A percentile compares a stretch with the other conserved stretches of the same genome.
phyloP scores from a whole-genome alignment of 1,140 invertebrate genomes.

The Whitmania pigra region DNA sequence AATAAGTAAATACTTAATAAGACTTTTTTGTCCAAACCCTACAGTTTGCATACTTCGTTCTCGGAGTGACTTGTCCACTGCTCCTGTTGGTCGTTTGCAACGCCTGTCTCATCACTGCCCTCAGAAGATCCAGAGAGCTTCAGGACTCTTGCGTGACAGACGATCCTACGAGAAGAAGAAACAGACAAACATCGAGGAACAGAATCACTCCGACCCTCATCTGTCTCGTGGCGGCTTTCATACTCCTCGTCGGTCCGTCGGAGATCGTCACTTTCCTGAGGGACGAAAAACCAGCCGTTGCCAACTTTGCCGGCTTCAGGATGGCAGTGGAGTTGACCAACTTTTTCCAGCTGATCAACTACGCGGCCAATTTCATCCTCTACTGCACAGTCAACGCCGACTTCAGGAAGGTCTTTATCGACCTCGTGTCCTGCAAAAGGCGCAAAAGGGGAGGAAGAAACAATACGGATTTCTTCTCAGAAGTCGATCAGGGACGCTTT shows the following conservation, averaged over 20 bases:
- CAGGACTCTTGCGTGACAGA: background rate
- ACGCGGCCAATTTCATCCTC: conserved; percentile 37
- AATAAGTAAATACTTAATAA: too few species aligned
- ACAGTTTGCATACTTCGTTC: conserved; percentile 34
- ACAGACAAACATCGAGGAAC: conserved; percentile 25
- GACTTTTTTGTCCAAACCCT: conserved; percentile 9
- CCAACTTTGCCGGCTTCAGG: conserved; percentile 23
- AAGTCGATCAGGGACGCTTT: too few species aligned
- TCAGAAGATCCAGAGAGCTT: conserved; percentile 13
- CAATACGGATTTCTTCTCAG: too few species aligned
- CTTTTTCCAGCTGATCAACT: conserved; percentile 37
- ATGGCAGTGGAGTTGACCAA: conserved; percentile 33
- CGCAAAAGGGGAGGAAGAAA: background rate
- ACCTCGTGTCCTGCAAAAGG: conserved; percentile 18
- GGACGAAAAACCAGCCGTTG: background rate
- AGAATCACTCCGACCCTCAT: conserved; percentile 39
- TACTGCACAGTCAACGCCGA: conserved; percentile 39
- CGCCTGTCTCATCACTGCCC: conserved; percentile 32
- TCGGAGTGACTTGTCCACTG: conserved; percentile 36
- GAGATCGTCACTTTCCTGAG: conserved; percentile 30
- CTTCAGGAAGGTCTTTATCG: conserved; percentile 30
- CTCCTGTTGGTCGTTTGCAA: conserved; percentile 36
- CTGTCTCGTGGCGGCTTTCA: conserved; percentile 36
- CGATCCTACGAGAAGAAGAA: background rate
- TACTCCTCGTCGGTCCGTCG: conserved; percentile 37